Conservation (phyloP, 2,888 invertebrate genomes). For the Piscicola geometra region DNA sequence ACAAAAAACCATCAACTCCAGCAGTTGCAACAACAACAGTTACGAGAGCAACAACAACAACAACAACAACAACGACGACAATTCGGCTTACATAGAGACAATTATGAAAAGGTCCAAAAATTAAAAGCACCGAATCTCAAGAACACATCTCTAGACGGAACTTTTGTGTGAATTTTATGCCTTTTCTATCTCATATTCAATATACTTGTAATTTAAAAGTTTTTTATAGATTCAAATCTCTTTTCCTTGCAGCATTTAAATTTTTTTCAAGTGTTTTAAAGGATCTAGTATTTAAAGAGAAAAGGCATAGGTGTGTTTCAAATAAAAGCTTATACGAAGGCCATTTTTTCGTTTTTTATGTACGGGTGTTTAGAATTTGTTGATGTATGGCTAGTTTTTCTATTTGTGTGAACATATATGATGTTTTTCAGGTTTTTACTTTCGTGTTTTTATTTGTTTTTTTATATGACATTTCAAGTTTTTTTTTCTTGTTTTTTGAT, state of each 20-base stretch:
- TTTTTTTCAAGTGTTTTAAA: too few species aligned
- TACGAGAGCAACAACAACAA: not conserved
- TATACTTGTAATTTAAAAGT: not conserved
- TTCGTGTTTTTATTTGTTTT: not conserved
- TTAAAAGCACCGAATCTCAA: too few species aligned
- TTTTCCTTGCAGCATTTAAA: too few species aligned
- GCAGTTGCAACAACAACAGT: not conserved
- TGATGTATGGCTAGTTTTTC: too few species aligned
- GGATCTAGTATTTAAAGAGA: too few species aligned
- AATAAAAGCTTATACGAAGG: too few species aligned
- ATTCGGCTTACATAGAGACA: not conserved
- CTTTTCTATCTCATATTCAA: not conserved
- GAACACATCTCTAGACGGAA: not conserved
- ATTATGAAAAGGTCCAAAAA: not conserved
- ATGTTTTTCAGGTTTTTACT: not conserved
- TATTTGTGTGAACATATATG: too few species aligned
- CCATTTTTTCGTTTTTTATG: too few species aligned
- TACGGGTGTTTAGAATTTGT: too few species aligned
- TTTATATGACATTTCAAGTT: not conserved
- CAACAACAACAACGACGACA: slow-evolving; percentile 1
- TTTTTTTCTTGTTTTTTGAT: too few species aligned
- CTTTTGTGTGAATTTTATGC: not conserved
- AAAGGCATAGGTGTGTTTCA: too few species aligned
- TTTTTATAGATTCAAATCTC: too few species aligned
- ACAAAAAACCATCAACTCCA: not conserved